Conservation (phyloP, 2,113 vertebrate genomes). For the Leuciscus idus region DNA sequence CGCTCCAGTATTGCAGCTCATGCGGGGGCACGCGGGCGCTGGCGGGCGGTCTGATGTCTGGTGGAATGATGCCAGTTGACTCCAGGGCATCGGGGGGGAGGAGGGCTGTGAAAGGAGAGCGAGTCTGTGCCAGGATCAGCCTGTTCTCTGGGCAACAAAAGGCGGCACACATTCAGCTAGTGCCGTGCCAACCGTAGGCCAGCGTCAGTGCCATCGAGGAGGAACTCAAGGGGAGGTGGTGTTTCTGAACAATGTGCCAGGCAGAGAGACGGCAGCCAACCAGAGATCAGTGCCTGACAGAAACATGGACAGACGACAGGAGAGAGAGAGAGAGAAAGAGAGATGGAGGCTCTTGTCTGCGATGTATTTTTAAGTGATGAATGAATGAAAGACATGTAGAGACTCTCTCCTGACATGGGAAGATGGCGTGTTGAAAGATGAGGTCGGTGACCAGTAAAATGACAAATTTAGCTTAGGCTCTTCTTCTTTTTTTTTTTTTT, state of each 20-base stretch:
- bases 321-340: constrained; percentile 6
- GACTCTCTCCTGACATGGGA: neutral
- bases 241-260: constrained; percentile 66
- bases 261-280: constrained; percentile 54
- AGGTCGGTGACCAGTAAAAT: neutral
- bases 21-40: constrained; percentile 37
- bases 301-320: constrained; percentile 11
- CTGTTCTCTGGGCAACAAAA: constrained; percentile 66
- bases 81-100: constrained; percentile 48
- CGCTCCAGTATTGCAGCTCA: constrained; percentile 49
- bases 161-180: constrained; percentile 44
- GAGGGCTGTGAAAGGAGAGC: constrained; percentile 67
- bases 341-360: constrained; percentile 30
- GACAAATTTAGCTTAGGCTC: neutral
- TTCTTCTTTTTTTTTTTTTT: neutral
- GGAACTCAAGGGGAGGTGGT: constrained; percentile 65
- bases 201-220: constrained; percentile 47
- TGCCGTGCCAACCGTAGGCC: constrained; percentile 37
- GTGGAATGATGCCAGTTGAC: constrained; percentile 75
- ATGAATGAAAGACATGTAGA: neutral
- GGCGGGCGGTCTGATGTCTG: constrained; percentile 72
- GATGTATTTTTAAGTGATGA: constrained; percentile 47
- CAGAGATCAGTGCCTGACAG: constrained; percentile 26
- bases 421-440: neutral
- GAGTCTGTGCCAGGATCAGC: constrained; percentile 67